These are phyloP conservation scores for Avahi laniger DNA, from an alignment of 2,797 vertebrate species.

Conservation along the genomic window DNA sequence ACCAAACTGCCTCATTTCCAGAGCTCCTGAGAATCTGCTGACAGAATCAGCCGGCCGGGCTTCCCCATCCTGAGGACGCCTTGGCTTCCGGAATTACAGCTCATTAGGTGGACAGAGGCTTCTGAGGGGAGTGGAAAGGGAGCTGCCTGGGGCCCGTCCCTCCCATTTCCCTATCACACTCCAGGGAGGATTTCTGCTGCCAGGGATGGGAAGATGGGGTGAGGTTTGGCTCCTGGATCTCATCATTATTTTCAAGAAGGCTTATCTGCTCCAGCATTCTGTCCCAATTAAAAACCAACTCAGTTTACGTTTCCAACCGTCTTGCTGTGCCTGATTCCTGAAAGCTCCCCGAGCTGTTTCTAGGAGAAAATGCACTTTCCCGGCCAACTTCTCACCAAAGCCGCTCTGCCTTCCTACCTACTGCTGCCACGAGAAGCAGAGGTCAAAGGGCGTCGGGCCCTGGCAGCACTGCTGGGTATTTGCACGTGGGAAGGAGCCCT, in stretches of 20 bases:
- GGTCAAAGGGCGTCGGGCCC: neutral
- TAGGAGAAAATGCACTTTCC: neutral
- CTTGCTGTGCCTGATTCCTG: neutral
- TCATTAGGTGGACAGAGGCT: conserved; percentile 28
- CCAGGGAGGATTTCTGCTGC: neutral
- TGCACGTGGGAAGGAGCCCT: neutral
- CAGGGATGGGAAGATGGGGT: neutral
- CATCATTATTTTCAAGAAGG: conserved; percentile 23
- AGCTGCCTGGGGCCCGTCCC: neutral
- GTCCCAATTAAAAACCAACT: conserved; percentile 55
- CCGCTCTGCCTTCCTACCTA: neutral
- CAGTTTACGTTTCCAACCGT: neutral
- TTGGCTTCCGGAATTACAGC: neutral
- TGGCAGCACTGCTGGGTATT: neutral
- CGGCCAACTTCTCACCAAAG: neutral
- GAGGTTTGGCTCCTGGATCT: conserved; percentile 9
- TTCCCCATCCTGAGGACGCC: neutral
- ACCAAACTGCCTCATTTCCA: conserved; percentile 42
- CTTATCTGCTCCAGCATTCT: conserved; percentile 42
- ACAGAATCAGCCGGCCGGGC: conserved; percentile 17
- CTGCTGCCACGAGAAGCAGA: neutral
- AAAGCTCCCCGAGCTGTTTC: neutral
- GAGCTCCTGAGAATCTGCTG: conserved; percentile 53
- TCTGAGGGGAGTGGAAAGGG: neutral
- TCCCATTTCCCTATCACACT: neutral